Percentiles rank a stretch among this genome's conserved stretches.
phyloP scores from a whole-genome alignment of 2,797 vertebrate genomes.

The Erethizon dorsatum region DNA sequence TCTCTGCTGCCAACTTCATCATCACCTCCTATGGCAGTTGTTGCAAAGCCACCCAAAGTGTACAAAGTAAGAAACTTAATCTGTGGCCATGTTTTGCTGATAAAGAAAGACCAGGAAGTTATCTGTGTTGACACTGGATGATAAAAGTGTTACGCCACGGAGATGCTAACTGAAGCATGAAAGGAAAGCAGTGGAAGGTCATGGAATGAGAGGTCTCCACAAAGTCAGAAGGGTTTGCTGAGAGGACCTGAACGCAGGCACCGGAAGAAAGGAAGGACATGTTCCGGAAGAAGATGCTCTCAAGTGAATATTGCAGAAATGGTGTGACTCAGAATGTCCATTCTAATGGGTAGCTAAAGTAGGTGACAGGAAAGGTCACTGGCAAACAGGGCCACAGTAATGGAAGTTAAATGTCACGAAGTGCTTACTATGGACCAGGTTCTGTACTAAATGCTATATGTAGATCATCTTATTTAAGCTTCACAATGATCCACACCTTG shows the following conservation, averaged over 20 bases:
- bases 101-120: neutral
- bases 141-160: neutral
- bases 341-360: neutral
- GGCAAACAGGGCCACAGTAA: neutral
- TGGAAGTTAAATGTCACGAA: neutral
- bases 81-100: neutral
- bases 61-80: neutral
- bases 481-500: neutral
- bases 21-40: neutral
- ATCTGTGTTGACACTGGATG: neutral
- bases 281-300: neutral
- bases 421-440: neutral
- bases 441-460: neutral
- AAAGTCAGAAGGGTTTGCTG: neutral
- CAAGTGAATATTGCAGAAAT: neutral
- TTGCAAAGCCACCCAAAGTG: neutral
- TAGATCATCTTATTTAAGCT: neutral
- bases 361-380: neutral
- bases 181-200: neutral
- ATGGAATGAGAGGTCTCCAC: neutral
- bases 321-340: neutral
- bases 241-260: neutral
- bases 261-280: neutral
- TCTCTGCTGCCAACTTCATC: neutral
- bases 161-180: neutral